Conservation (phyloP, 2,113 vertebrate genomes). For the Casuarius casuarius region DNA sequence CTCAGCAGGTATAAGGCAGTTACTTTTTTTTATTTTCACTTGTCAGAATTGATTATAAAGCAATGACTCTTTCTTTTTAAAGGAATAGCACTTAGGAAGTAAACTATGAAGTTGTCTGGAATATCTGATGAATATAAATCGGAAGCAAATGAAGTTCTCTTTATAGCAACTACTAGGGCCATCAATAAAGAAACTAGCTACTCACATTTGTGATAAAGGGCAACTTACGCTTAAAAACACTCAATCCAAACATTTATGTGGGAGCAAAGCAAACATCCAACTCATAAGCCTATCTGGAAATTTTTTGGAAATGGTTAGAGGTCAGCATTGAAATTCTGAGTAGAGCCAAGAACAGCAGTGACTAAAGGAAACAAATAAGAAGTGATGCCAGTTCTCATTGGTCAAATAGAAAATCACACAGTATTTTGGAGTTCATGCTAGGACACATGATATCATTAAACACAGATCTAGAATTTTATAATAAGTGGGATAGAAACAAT, state of each 20-base stretch:
- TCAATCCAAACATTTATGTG: conserved; percentile 4
- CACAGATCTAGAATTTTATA: neutral
- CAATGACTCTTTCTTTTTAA: neutral
- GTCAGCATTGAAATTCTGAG: conserved; percentile 36
- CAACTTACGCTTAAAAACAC: conserved; percentile 32
- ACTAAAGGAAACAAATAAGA: neutral
- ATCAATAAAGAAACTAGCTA: conserved; percentile 47
- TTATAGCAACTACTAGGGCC: neutral
- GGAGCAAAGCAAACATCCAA: conserved; percentile 44
- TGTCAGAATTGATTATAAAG: neutral
- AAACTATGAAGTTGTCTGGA: conserved; percentile 11
- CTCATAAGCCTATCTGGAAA: conserved; percentile 25
- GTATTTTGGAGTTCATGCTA: neutral
- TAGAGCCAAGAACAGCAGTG: neutral
- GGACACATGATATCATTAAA: neutral
- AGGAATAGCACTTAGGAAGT: neutral
- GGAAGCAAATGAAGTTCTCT: neutral
- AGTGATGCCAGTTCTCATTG: neutral
- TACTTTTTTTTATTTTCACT: neutral
- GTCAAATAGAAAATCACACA: neutral
- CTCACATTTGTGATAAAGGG: conserved; percentile 52
- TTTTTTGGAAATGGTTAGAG: conserved; percentile 42
- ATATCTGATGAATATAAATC: neutral
- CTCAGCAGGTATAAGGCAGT: neutral
- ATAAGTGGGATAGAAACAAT: neutral